Evolutionary conservation across 2,113 vertebrate species (phyloP).

Genomic region (Balaenoptera acutorostrata): DNA sequence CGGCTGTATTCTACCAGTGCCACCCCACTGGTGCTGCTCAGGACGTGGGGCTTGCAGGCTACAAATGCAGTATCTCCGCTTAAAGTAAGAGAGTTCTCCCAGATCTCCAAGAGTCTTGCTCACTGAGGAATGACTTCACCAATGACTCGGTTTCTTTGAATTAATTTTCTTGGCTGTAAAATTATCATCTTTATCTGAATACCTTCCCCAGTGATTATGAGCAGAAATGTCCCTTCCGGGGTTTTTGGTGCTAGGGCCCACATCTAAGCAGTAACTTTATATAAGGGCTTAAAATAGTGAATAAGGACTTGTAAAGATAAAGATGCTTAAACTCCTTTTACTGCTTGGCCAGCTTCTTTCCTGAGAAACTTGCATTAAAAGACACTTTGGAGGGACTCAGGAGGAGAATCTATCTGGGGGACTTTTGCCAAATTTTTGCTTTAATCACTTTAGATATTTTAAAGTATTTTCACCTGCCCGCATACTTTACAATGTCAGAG

Average conservation of each 20-base stretch:
- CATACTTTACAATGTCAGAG: not conserved
- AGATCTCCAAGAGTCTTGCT: not conserved
- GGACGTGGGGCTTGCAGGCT: slow-evolving; percentile 93
- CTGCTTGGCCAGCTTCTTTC: not conserved
- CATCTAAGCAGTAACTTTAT: not conserved
- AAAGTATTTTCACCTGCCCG: not conserved
- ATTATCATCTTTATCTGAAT: not conserved
- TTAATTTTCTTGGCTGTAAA: slow-evolving; percentile 23
- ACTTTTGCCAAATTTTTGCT: not conserved
- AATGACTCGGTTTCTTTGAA: not conserved
- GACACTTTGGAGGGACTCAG: not conserved
- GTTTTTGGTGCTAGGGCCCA: not conserved
- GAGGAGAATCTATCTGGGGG: not conserved
- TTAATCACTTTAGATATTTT: not conserved
- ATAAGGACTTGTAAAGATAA: not conserved
- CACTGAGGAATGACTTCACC: not conserved
- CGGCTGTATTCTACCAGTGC: slow-evolving; percentile 91
- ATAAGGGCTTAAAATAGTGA: not conserved
- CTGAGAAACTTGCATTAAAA: not conserved
- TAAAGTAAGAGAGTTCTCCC: slow-evolving; percentile 84
- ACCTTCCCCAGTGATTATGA: not conserved
- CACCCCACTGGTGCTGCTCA: slow-evolving; percentile 89
- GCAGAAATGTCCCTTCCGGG: not conserved
- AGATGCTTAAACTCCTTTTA: not conserved
- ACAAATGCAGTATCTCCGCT: slow-evolving; percentile 89